Conservation (phyloP, 1,140 invertebrate species). For the Procambarus clarkii region DNA sequence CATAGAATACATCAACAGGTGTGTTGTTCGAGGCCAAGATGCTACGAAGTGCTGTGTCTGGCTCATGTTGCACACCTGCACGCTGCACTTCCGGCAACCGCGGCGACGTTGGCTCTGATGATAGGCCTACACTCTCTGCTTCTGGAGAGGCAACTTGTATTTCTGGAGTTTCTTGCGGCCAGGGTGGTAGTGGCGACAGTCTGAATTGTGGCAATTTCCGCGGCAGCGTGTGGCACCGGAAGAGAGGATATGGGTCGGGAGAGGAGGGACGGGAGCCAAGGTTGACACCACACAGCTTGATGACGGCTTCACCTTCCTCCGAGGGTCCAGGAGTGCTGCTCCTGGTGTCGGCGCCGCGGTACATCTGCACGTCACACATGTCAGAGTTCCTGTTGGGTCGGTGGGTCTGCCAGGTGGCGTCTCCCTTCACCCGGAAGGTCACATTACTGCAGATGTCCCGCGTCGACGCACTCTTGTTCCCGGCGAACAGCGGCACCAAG, state of each 20-base stretch:
- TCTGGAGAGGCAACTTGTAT: background rate
- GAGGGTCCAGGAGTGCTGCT: background rate
- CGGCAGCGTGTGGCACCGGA: conserved; percentile 51
- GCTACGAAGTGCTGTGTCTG: background rate
- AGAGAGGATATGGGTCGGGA: conserved; percentile 43
- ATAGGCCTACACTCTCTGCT: background rate
- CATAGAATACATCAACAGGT: background rate
- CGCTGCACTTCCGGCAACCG: background rate
- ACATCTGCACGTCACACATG: conserved; percentile 69
- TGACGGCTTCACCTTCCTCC: conserved; percentile 23
- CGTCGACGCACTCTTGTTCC: conserved; percentile 17
- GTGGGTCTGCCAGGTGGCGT: conserved; percentile 54
- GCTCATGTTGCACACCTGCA: background rate
- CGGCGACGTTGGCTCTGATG: conserved; percentile 6
- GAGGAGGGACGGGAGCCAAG: conserved; percentile 44
- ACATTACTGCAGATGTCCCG: conserved; percentile 48
- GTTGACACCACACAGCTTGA: conserved; percentile 62
- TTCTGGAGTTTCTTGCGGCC: background rate
- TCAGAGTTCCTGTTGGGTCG: conserved; percentile 64
- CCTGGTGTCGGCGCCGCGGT: conserved; percentile 20
- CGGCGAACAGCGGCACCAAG: conserved; percentile 56
- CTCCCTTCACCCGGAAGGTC: conserved; percentile 57
- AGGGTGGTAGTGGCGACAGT: conserved; percentile 18
- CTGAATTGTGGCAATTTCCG: conserved; percentile 12
- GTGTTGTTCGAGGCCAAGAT: background rate